Conservation (phyloP, 1,140 invertebrate genomes). For the Penaeus japonicus region DNA sequence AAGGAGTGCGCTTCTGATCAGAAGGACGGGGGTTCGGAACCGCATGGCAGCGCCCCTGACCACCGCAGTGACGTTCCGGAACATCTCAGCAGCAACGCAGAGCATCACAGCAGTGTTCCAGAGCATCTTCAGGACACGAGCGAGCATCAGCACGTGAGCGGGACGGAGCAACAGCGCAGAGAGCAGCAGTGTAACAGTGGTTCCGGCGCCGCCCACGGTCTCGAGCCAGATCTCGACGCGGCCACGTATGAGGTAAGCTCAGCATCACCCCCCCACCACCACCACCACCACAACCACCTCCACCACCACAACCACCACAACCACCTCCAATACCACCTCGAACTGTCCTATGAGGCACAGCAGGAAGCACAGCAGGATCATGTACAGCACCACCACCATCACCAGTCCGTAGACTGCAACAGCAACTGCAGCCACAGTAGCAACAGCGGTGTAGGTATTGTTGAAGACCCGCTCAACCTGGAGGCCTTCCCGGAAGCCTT, state of each 20-base stretch:
- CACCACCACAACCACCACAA: slow-evolving; percentile 19
- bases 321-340: slow-evolving; percentile 39
- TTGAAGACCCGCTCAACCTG: neutral
- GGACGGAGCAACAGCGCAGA: neutral
- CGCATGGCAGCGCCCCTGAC: slow-evolving; percentile 16
- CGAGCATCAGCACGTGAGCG: neutral
- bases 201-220: slow-evolving; percentile 14
- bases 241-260: slow-evolving; percentile 48
- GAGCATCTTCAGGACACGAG: neutral
- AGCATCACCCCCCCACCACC: slow-evolving; percentile 26
- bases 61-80: neutral
- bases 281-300: neutral
- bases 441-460: slow-evolving; percentile 32
- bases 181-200: neutral
- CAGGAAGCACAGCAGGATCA: slow-evolving; percentile 48
- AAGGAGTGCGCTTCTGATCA: slow-evolving; percentile 25
- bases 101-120: neutral
- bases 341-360: slow-evolving; percentile 54
- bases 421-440: slow-evolving; percentile 33
- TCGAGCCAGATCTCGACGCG: slow-evolving; percentile 27
- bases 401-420: slow-evolving; percentile 29
- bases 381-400: slow-evolving; percentile 14
- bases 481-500: neutral
- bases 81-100: neutral
- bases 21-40: slow-evolving; percentile 35